A percentile compares a stretch with the other conserved stretches of the same genome.
phyloP scores from a whole-genome alignment of 2,888 invertebrate species.

The Apamea monoglypha region DNA sequence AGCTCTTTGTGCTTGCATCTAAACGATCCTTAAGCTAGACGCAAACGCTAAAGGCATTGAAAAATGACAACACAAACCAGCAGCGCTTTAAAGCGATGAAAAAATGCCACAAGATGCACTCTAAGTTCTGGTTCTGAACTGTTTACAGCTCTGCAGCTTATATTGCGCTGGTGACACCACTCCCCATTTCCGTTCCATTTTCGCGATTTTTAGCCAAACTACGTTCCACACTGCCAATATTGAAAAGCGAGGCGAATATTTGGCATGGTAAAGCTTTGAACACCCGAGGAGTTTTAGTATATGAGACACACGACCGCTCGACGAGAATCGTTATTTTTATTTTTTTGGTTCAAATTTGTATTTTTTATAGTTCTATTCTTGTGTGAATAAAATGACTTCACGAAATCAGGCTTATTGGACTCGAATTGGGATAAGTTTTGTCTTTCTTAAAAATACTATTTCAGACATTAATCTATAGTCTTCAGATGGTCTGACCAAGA shows the following conservation, averaged over 20 bases:
- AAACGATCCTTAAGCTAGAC: slow-evolving; percentile 34
- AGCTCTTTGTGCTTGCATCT: neutral
- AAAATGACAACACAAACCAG: slow-evolving; percentile 68
- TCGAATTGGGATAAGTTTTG: neutral
- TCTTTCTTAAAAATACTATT: no score
- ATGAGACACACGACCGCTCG: slow-evolving; percentile 46
- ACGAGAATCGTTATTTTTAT: slow-evolving; percentile 26
- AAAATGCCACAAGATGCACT: slow-evolving; percentile 74
- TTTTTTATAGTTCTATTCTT: neutral
- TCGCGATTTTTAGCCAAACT: slow-evolving; percentile 81
- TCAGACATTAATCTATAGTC: no score
- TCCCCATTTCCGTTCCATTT: slow-evolving; percentile 81
- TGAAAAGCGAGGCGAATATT: slow-evolving; percentile 76
- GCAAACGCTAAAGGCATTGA: slow-evolving; percentile 51
- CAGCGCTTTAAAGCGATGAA: slow-evolving; percentile 72
- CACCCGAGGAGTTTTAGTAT: slow-evolving; percentile 69
- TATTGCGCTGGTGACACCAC: slow-evolving; percentile 80
- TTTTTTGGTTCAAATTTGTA: slow-evolving; percentile 17
- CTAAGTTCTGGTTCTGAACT: slow-evolving; percentile 72
- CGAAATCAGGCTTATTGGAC: neutral
- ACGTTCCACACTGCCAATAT: slow-evolving; percentile 78
- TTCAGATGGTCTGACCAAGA: no score
- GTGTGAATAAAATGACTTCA: neutral
- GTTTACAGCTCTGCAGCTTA: slow-evolving; percentile 76
- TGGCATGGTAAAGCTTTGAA: slow-evolving; percentile 75